These are phyloP conservation scores for Intellagama lesueurii DNA, from an alignment of 2,797 vertebrate genomes.

Conservation along the genomic window DNA sequence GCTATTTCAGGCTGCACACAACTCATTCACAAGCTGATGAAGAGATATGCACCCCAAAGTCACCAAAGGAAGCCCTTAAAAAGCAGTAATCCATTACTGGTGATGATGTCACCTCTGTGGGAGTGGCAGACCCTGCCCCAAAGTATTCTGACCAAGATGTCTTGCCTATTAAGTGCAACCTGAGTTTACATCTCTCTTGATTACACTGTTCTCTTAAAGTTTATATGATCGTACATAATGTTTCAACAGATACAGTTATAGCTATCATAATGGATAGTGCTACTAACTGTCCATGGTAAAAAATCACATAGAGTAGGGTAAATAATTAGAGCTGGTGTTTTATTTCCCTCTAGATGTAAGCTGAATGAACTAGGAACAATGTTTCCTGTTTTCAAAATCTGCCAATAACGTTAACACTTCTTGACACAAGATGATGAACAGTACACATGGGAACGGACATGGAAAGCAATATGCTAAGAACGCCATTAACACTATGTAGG, in stretches of 20 bases:
- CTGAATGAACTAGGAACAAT: background rate
- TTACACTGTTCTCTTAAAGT: background rate
- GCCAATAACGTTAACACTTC: background rate
- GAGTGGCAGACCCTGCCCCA: no score
- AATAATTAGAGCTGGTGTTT: background rate
- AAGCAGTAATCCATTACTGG: no score
- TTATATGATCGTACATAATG: background rate
- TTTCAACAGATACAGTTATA: constrained; percentile 25
- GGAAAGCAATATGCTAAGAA: background rate
- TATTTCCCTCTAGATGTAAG: background rate
- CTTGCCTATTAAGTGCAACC: no score
- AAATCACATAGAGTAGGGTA: constrained; percentile 5
- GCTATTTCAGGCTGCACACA: no score
- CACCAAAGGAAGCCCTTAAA: no score
- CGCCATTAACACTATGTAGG: background rate
- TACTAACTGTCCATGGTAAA: background rate
- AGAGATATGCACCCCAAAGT: no score
- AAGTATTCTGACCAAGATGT: no score
- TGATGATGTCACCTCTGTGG: no score
- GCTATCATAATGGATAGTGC: background rate
- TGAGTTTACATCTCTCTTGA: background rate
- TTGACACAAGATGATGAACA: constrained; percentile 1
- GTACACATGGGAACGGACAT: background rate
- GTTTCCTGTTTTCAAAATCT: background rate
- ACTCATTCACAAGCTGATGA: no score